Conservation (phyloP, 2,888 invertebrate genomes). For the Polia nebulosa region DNA sequence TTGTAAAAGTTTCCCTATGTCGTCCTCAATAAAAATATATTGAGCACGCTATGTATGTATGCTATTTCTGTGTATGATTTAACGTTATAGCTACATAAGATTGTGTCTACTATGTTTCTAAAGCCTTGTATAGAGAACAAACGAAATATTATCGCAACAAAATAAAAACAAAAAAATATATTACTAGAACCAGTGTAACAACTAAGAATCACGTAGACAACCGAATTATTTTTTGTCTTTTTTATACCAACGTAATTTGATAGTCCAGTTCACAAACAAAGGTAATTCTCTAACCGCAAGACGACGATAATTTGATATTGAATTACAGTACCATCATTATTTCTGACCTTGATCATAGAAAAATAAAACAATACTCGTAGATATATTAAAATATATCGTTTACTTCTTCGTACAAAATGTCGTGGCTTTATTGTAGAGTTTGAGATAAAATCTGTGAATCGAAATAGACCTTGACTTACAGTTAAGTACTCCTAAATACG, state of each 20-base stretch:
- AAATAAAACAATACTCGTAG: slow-evolving; percentile 3
- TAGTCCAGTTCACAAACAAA: slow-evolving; percentile 37
- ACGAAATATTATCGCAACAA: neutral
- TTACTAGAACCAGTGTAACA: neutral
- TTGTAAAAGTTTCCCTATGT: slow-evolving; percentile 16
- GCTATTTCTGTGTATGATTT: neutral
- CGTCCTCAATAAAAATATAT: slow-evolving; percentile 10
- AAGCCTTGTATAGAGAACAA: neutral
- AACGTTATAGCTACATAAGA: neutral
- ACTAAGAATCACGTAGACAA: slow-evolving; percentile 4
- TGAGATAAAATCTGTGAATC: slow-evolving; percentile 27
- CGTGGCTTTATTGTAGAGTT: neutral
- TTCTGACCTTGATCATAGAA: slow-evolving; percentile 26
- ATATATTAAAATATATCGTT: slow-evolving; percentile 23
- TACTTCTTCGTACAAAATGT: slow-evolving; percentile 12
- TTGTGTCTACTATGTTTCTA: neutral
- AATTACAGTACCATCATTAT: slow-evolving; percentile 43
- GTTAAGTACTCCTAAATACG: too few species aligned
- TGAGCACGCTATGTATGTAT: slow-evolving; percentile 4
- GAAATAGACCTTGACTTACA: slow-evolving; percentile 42
- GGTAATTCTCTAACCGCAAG: slow-evolving; percentile 47
- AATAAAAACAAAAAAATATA: neutral
- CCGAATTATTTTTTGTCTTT: slow-evolving; percentile 13
- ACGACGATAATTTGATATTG: slow-evolving; percentile 39
- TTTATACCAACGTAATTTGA: slow-evolving; percentile 43